phyloP scores from a whole-genome alignment of 2,888 invertebrate species.

The Scrobipalpa costella region DNA sequence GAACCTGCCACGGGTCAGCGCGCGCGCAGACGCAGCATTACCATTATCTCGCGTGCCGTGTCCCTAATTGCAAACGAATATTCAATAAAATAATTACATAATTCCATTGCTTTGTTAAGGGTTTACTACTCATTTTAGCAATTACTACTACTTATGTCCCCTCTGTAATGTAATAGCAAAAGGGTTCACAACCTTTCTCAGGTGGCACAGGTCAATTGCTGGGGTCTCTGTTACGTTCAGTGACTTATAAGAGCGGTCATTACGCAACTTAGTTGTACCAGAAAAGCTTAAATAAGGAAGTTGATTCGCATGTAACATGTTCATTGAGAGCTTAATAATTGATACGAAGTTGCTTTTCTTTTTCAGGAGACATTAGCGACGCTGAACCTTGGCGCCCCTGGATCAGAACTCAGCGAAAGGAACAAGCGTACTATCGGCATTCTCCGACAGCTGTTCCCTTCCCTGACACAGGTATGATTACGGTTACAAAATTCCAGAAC shows the following conservation, averaged over 20 bases:
- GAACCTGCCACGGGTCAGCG: constrained; percentile 31
- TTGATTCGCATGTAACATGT: background rate
- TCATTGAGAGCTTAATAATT: constrained; percentile 2
- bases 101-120: constrained; percentile 35
- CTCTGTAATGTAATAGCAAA: constrained; percentile 20
- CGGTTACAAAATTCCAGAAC: background rate
- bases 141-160: constrained; percentile 30
- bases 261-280: background rate
- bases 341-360: background rate
- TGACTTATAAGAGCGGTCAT: constrained; percentile 13
- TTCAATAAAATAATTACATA: constrained; percentile 47
- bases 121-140: constrained; percentile 31
- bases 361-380: constrained; percentile 84
- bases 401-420: constrained; percentile 84
- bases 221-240: constrained; percentile 5
- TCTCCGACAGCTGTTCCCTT: constrained; percentile 87
- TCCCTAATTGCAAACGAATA: constrained; percentile 44
- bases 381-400: constrained; percentile 84
- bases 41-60: constrained; percentile 49
- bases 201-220: constrained; percentile 21
- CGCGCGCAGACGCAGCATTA: constrained; percentile 25
- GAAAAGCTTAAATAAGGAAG: constrained; percentile 6
- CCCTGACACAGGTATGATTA: constrained; percentile 84
- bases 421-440: constrained; percentile 90
- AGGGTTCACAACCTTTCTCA: constrained; percentile 22